These are phyloP conservation scores for Lepus townsendii DNA, from an alignment of 2,797 vertebrate genomes.

Conservation along the genomic window DNA sequence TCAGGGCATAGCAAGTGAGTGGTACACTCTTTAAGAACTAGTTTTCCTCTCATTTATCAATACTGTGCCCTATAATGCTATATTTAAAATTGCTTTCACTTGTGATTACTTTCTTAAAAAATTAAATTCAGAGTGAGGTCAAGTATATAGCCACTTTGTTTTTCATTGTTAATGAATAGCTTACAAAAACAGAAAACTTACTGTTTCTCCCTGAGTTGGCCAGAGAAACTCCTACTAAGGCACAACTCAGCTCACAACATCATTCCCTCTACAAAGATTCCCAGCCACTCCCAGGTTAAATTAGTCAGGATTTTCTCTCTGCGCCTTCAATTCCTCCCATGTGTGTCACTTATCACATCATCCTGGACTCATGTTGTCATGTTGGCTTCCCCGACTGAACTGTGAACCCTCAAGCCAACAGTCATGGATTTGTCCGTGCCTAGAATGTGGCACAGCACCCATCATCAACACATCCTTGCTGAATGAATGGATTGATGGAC, in stretches of 20 bases:
- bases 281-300: too few relatives aligned
- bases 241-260: background rate
- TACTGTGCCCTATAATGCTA: slow-evolving; percentile 12
- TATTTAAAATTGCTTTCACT: slow-evolving; percentile 68
- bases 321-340: background rate
- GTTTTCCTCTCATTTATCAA: slow-evolving; percentile 78
- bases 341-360: accelerated
- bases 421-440: background rate
- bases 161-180: slow-evolving; percentile 29
- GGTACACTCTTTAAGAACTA: slow-evolving; percentile 65
- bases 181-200: slow-evolving; percentile 11
- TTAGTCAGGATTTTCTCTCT: background rate
- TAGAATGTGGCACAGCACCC: background rate
- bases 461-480: background rate
- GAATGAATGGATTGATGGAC: background rate
- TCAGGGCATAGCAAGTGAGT: slow-evolving; percentile 71
- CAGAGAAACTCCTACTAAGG: background rate
- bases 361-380: accelerated
- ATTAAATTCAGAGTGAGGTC: slow-evolving; percentile 64
- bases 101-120: slow-evolving; percentile 71
- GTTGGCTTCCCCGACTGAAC: background rate
- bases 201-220: slow-evolving; percentile 3
- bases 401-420: background rate
- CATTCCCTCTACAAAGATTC: background rate
- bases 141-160: slow-evolving; percentile 40